Base-by-base conservation (phyloP, 2,888 invertebrate species). In the Ochropacha duplaris region DNA sequence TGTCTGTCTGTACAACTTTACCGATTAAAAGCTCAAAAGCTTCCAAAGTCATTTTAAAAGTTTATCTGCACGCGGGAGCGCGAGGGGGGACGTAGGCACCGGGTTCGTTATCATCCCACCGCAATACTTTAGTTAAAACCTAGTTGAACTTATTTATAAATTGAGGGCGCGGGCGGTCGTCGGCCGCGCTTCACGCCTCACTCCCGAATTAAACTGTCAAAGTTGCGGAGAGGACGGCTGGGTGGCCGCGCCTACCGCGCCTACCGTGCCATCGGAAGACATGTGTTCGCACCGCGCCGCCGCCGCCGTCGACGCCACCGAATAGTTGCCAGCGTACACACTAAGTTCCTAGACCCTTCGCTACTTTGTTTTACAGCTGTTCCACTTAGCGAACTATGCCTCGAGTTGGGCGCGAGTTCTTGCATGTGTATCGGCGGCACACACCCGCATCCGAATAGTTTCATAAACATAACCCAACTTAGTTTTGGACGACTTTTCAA, bases 21-120 rank as follows among this genome's bases (percentile, higher is more conserved):
- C 92, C 93, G 93, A 93, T 93, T 93, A 93, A 93, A 93, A 93
- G 93, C 93, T 93, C 93, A 93, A 93, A 93, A 93, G 93, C 93
- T 93, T 92, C 93, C 91, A 92, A 93, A 93, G 93, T 93, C 93
- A 93, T 93, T 93, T 93, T 93, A 93, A 93, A 93, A 93, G 93
- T 93, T 93, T 93, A 93, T 93, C 93, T 93, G 90, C 86, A 88
- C 88, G 92, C 88, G 89, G 88, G 81, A 71, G 74, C 78, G 78
- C 68, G 64, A 75, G 80, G 79, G 79, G 82, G 73, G 62, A 72
- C 76, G 86, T 86, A 86, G 86, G 90, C 86, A 69, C 83, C 74
- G 75, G 69, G 81, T 84, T 82, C 85, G 90, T 90, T 92, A 92
- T 92, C 90, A 87, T 84, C 82, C 79, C 76, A 78, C 82, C 82